phyloP scores from a whole-genome alignment of 2,888 invertebrate species.

The Cinara cedri region DNA sequence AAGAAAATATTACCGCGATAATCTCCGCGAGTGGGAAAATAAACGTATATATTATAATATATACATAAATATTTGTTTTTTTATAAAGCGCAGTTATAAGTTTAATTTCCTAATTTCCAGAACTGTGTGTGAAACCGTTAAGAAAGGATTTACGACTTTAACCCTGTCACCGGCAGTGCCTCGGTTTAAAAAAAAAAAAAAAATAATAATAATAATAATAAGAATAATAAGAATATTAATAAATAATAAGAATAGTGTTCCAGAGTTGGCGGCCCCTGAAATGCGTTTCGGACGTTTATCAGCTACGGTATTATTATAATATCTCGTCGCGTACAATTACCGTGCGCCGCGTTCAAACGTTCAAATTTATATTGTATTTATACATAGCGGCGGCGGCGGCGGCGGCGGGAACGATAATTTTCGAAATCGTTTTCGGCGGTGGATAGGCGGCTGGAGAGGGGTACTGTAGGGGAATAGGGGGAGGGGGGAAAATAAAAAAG shows the following conservation, averaged over 20 bases:
- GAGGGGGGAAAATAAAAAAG: neutral
- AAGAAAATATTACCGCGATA: neutral
- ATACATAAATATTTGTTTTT: neutral
- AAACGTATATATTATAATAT: neutral
- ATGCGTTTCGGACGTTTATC: constrained; percentile 7
- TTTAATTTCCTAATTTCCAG: constrained; percentile 42
- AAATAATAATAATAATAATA: neutral
- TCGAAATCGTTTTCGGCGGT: no score
- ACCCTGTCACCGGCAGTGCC: constrained; percentile 39
- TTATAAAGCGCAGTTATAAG: neutral
- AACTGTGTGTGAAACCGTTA: constrained; percentile 49
- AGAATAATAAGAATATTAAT: neutral
- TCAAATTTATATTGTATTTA: no score
- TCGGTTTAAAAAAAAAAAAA: constrained; percentile 11
- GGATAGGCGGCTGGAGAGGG: no score
- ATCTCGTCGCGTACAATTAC: no score
- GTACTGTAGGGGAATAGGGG: no score
- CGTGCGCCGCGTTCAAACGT: no score
- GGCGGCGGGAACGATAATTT: constrained; percentile 6
- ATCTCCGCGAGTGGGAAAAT: neutral
- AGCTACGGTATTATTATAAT: no score
- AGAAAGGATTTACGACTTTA: constrained; percentile 54
- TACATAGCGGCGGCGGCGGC: no score
- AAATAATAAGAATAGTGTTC: constrained; percentile 36
- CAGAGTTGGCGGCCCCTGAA: constrained; percentile 27